Base-by-base conservation (phyloP, 2,797 vertebrate species). In the Thalassophryne amazonica region DNA sequence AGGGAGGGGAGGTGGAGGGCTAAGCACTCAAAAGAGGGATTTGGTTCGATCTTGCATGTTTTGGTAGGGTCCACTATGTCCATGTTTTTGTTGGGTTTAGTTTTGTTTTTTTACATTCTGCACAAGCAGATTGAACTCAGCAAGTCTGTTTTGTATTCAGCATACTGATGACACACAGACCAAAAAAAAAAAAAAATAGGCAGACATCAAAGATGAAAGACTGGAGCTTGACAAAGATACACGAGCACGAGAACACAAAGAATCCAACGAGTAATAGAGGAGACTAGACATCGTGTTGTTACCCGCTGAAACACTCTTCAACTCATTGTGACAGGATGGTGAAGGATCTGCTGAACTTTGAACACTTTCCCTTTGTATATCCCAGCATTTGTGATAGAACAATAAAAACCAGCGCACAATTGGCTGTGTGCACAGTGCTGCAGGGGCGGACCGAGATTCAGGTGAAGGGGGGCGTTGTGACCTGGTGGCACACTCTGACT, bases 341-440 rank as follows among this genome's bases (percentile, higher is more conserved):
- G 16, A 53, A 64, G 59, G 66, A 67, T 39, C 32, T 36, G 27
- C 37, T 50, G 42, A 81, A 72, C 51, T 69, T 78, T 77, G 61
- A 58, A 75, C 58, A 63, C 34, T 58, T 89, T 87, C 82, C 78
- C 80, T 85, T 86, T 85, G 77, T 78, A 81, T 78, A 80, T 86
- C 75, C 69, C 56, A 68, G 49, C 27, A 14, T 62, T 74, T 61
- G 37, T 57, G 5, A 14, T 8, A 31, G 4, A 15, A 18, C 43
- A 6, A 42, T 48, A 52, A 4, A 48, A 34, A 45, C 19, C 4
- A 15, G 47, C 37, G 23, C 23, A 39, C 11, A 19, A 27, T 15
- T 6, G 24, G 40, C 32, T 30, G 51, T 32, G 58, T 47, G 61
- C 50, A 31, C 9, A 8, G 36, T 68, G 74, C 49, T 71, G n/a